Evolutionary conservation across 2,113 vertebrate genomes (phyloP), one percentile per base, ranked within the genome.

Genomic region (Rhegmatorhina hoffmannsi): DNA sequence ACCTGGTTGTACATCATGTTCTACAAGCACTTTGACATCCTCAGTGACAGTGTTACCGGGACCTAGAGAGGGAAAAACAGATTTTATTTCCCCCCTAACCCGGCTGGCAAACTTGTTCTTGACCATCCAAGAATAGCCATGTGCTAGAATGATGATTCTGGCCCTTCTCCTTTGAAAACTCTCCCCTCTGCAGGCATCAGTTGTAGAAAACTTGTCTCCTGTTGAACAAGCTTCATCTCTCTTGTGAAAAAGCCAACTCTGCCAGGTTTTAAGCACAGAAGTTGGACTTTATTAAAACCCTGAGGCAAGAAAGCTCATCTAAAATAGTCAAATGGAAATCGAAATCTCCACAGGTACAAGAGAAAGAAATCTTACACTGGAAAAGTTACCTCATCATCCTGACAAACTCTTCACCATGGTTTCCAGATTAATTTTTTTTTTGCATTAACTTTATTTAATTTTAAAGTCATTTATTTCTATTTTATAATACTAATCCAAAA

Each of bases 21-120:
- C 99, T 83, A 98, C 98, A 58, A 99, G 98, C 76, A 99, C 99
- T 74, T 97, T 99, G 79, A 99, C 99, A 28, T 99, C 99, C 97
- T 99, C 98, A 11, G 99, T 99, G 90, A 99, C 99, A 4, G 99
- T 99, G 92, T 99, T 99, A 44, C 99, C 99, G 70, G 98, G 99
- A 89, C 99, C 99, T 99, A 81, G 25, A 84, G 36, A 21, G 52
- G 24, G 47, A 6, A 58, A 43, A 72, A n/a, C 4, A 83, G 29
- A 34, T 28, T 60, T 63, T 15, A 17, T 14, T 40, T 47, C 13
- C 13, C 7, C 11, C 7, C 19, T n/a, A n/a, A n/a, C n/a, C 31
- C 3, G 5, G 7, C 7, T 63, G 66, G 44, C 77, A 72, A 17
- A 31, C 28, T 52, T 52, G 25, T 72, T 63, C 46, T 8, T 33